phyloP scores from a whole-genome alignment of 2,888 invertebrate genomes.

The Drosophila niveifrons region DNA sequence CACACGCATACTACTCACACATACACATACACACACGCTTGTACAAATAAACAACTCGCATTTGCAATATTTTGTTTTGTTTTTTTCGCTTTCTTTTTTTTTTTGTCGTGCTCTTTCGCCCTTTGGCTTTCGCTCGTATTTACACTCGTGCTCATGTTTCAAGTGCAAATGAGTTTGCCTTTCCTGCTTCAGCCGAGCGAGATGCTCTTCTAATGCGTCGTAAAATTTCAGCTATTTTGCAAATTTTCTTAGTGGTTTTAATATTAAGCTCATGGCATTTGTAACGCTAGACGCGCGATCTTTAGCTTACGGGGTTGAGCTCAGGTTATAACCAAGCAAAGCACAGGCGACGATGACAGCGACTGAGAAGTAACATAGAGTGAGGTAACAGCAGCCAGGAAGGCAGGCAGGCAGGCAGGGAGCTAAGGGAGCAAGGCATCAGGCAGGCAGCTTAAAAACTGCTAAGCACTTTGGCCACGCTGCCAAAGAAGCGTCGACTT shows the following conservation, averaged over 20 bases:
- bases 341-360: neutral
- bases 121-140: constrained; percentile 26
- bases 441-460: constrained; percentile 63
- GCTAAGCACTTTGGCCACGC: constrained; percentile 70
- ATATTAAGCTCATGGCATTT: constrained; percentile 69
- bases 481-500: constrained; percentile 59
- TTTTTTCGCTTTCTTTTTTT: neutral
- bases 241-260: constrained; percentile 79
- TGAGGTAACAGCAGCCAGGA: constrained; percentile 4
- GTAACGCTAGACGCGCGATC: constrained; percentile 66
- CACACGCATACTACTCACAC: constrained; percentile 24
- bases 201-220: constrained; percentile 45
- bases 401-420: constrained; percentile 10
- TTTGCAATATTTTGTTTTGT: constrained; percentile 33
- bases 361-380: neutral
- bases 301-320: constrained; percentile 50
- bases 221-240: constrained; percentile 68
- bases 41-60: constrained; percentile 11
- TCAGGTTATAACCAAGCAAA: constrained; percentile 35
- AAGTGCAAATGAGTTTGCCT: constrained; percentile 74
- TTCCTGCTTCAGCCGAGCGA: constrained; percentile 15
- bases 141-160: constrained; percentile 55
- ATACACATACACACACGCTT: constrained; percentile 12
- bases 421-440: neutral
- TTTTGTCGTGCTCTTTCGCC: constrained; percentile 2